A percentile compares a stretch with the other conserved stretches of the same genome.
These are phyloP conservation scores for Bombus consobrinus DNA, from an alignment of 1,140 invertebrate genomes.

Conservation along the genomic window DNA sequence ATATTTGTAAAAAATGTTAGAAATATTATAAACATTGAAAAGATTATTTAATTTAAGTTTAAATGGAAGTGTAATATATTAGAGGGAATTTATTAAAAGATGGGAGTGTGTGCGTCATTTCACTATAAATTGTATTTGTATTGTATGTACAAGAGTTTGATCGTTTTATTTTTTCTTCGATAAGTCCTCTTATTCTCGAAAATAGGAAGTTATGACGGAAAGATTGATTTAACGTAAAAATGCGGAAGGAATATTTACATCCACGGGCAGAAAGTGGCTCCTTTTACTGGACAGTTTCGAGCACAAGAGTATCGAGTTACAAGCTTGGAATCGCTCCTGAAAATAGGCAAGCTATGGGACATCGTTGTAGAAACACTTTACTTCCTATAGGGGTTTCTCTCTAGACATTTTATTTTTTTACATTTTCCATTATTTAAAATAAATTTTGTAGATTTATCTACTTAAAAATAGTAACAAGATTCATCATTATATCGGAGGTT, in stretches of 20 bases:
- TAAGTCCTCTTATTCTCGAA: neutral
- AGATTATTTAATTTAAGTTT: neutral
- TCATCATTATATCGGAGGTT: too few species aligned
- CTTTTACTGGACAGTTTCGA: conserved; percentile 2
- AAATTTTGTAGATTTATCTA: neutral
- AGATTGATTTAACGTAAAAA: neutral
- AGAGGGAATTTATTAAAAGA: neutral
- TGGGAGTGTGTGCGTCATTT: neutral
- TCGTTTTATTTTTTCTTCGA: neutral
- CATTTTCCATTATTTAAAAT: neutral
- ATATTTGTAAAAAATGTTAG: too few species aligned
- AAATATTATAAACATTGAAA: neutral
- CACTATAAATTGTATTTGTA: neutral
- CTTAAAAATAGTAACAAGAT: neutral
- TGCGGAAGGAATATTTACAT: conserved; percentile 21
- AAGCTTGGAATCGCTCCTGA: conserved; percentile 16
- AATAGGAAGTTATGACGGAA: neutral
- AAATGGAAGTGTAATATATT: neutral
- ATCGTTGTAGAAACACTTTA: neutral
- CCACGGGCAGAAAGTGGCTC: neutral
- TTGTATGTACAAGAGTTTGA: neutral
- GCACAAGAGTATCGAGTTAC: conserved; percentile 36
- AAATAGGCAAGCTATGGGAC: conserved; percentile 27
- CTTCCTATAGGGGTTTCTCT: neutral
- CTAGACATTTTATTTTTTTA: too few species aligned